Evolutionary conservation across 2,888 invertebrate species (phyloP).

Genomic region (Leuctra nigra): DNA sequence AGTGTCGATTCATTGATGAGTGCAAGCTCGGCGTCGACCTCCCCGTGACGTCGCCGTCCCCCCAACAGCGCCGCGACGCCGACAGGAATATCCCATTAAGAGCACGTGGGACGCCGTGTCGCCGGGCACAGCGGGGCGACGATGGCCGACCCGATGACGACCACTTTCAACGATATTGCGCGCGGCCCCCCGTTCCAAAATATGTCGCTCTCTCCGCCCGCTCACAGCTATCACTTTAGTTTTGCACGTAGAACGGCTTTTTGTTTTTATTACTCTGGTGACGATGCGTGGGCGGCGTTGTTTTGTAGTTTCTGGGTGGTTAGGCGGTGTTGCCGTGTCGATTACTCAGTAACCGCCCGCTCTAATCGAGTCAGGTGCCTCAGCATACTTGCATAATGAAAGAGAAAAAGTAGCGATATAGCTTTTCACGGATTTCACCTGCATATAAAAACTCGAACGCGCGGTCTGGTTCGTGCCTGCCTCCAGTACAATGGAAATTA

Average conservation of each 20-base stretch:
- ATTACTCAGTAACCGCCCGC: too few species aligned
- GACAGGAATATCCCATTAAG: conserved; percentile 27
- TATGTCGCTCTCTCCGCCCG: conserved; percentile 5
- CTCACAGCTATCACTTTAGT: conserved; percentile 1
- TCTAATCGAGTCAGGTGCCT: too few species aligned
- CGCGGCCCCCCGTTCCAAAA: too few species aligned
- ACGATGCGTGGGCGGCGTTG: neutral
- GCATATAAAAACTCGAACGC: too few species aligned
- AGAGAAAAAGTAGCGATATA: too few species aligned
- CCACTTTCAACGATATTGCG: conserved; percentile 13
- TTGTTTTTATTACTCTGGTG: neutral
- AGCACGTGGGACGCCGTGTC: conserved; percentile 15
- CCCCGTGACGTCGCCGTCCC: conserved; percentile 8
- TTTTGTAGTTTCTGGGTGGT: too few species aligned
- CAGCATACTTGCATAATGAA: too few species aligned
- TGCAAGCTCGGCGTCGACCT: neutral
- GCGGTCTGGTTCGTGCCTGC: too few species aligned
- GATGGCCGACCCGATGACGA: neutral
- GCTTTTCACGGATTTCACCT: too few species aligned
- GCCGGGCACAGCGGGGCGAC: conserved; percentile 7
- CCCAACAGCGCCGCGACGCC: conserved; percentile 23
- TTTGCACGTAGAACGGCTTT: neutral
- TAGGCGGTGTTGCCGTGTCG: too few species aligned
- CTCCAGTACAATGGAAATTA: too few species aligned
- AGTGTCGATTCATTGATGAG: neutral